phyloP scores from a whole-genome alignment of 2,113 vertebrate genomes.

The Sapajus apella region DNA sequence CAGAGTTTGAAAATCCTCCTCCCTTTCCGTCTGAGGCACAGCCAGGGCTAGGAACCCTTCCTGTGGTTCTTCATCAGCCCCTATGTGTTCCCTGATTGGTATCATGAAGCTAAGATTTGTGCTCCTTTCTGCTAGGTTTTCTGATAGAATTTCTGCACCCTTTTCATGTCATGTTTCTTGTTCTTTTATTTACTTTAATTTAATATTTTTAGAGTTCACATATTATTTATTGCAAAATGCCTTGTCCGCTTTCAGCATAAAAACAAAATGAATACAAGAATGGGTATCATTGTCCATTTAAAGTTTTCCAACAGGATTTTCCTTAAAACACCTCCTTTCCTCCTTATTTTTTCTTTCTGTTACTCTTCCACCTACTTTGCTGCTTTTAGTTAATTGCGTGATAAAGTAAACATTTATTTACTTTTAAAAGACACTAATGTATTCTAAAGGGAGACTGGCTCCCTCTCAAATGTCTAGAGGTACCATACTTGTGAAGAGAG shows the following conservation, averaged over 20 bases:
- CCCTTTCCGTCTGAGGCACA: background rate
- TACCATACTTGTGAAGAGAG: background rate
- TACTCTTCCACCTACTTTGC: background rate
- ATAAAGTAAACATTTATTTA: conserved; percentile 39
- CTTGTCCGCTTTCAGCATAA: background rate
- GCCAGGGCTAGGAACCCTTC: background rate
- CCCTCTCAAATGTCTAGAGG: background rate
- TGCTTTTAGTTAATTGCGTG: background rate
- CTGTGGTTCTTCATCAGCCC: background rate
- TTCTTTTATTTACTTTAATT: background rate
- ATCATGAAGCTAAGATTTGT: background rate
- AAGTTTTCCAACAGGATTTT: conserved; percentile 35
- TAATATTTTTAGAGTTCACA: background rate
- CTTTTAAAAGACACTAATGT: background rate
- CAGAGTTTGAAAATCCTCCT: background rate
- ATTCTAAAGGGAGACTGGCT: background rate
- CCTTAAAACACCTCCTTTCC: background rate
- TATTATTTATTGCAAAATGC: background rate
- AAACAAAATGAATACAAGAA: background rate
- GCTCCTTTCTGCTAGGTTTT: background rate
- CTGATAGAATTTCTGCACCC: background rate
- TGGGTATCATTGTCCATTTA: background rate
- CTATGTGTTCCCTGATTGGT: too few relatives aligned
- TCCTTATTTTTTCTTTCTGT: background rate
- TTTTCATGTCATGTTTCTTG: background rate